Evolutionary conservation across 2,888 invertebrate genomes (phyloP).

Genomic region (Heliothis peltigera): DNA sequence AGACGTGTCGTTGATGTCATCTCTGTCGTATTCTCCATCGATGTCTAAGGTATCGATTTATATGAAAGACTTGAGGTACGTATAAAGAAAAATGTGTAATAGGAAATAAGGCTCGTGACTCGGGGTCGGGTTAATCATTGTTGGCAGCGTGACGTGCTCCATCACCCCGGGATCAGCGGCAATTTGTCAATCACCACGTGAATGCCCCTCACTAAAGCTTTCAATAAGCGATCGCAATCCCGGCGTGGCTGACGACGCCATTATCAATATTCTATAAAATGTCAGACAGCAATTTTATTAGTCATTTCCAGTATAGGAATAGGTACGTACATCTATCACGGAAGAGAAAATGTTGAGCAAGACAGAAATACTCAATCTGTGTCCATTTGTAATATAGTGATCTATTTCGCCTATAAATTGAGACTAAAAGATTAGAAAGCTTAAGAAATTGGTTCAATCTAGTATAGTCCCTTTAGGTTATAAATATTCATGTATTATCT

Average conservation of each 20-base stretch:
- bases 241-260: constrained; percentile 45
- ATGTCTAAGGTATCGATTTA: constrained; percentile 2
- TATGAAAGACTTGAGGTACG: constrained; percentile 7
- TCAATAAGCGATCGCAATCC: constrained; percentile 73
- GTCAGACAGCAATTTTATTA: constrained; percentile 63
- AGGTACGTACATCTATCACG: constrained; percentile 16
- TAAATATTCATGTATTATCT: constrained; percentile 16
- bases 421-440: constrained; percentile 29
- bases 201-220: constrained; percentile 76
- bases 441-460: constrained; percentile 23
- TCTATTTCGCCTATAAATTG: constrained; percentile 15
- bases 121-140: constrained; percentile 75
- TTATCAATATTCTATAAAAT: constrained; percentile 74
- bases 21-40: not conserved
- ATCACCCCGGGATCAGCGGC: constrained; percentile 77
- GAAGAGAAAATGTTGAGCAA: constrained; percentile 43
- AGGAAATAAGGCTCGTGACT: constrained; percentile 52
- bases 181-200: constrained; percentile 86
- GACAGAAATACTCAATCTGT: constrained; percentile 32
- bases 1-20: not conserved
- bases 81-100: constrained; percentile 51
- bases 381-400: constrained; percentile 28
- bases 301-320: constrained; percentile 57
- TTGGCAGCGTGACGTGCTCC: constrained; percentile 72
- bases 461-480: constrained; percentile 4